These are phyloP conservation scores for Cataglyphis livida DNA, from an alignment of 2,888 invertebrate species.

Conservation along the genomic window DNA sequence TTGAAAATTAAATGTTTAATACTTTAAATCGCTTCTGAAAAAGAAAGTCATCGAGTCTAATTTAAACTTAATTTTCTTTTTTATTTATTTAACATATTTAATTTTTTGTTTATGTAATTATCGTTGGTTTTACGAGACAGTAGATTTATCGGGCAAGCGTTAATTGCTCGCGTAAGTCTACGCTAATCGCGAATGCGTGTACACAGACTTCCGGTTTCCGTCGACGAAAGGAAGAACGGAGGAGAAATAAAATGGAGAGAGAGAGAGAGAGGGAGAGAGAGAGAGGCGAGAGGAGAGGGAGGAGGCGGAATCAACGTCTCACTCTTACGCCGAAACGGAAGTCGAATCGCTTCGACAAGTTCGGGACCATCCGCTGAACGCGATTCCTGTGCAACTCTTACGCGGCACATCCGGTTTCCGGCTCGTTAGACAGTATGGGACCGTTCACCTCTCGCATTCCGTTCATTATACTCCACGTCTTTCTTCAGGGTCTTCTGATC, in stretches of 20 bases:
- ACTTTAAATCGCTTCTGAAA: neutral
- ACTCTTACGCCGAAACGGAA: constrained; percentile 70
- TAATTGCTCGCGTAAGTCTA: constrained; percentile 19
- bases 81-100: neutral
- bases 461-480: constrained; percentile 67
- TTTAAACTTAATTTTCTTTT: constrained; percentile 4
- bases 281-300: constrained; percentile 18
- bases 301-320: constrained; percentile 58
- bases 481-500: constrained; percentile 1
- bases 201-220: constrained; percentile 76
- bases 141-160: neutral
- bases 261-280: constrained; percentile 34
- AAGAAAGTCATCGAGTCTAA: neutral
- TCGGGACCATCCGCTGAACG: constrained; percentile 74
- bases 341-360: constrained; percentile 74
- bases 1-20: neutral
- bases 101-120: neutral
- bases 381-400: constrained; percentile 70
- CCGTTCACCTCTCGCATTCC: constrained; percentile 67
- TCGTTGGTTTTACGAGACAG: neutral
- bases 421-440: constrained; percentile 72
- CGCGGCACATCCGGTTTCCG: constrained; percentile 75
- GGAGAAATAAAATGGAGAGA: constrained; percentile 39
- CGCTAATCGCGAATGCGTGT: constrained; percentile 73
- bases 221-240: constrained; percentile 51